Evolutionary conservation across 2,113 vertebrate species (phyloP), one percentile per base, ranked within the genome.

Genomic region (Tragelaphus buxtoni): DNA sequence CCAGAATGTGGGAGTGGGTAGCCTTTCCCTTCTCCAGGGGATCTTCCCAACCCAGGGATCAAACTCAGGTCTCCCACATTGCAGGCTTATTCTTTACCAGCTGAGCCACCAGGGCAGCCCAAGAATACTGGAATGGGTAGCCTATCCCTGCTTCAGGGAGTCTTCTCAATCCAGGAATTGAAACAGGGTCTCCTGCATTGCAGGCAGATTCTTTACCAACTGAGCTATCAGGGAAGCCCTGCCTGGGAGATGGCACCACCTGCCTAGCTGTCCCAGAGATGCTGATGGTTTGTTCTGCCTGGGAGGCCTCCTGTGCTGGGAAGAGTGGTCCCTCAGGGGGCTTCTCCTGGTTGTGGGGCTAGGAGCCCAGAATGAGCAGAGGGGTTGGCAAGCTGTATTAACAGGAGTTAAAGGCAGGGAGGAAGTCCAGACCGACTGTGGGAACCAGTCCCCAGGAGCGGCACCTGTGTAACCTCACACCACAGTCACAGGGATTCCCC

Each of bases 151-250:
- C 1, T 35, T 17, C 18, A 11, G 65, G 18, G n/a, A 20, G 1
- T 11, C n/a, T 69, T 69, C 18, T n/a, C 0, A 0, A 39, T n/a
- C 18, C 65, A 69, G 65, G n/a, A 6, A 69, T 39, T 0, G 9
- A 69, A 69, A 0, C 9, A 0, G 9, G 63, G 63, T 35, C 63
- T 69, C 63, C n/a, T 11, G 17, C 9, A 69, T 22, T 35, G 63
- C 9, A 69, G 18, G n/a, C 0, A 0, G 65, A 69, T 69, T 69
- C 65, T 69, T 69, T 69, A 39, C 65, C n/a, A 69, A 4, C 65
- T 39, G 2, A 69, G 4, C n/a, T 22, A 22, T 9, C n/a, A 22
- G n/a, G 65, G 65, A 69, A 69, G 18, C 65, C 18, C n/a, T 2
- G 0, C 32, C 49, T 24, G 3, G 79, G 79, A 81, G 79, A 55